These are phyloP conservation scores for Mus musculus DNA, from an alignment of 2,113 vertebrate species.

Conservation along the genomic window GRCm39 chr17:5287001-5287500, in stretches of 20 bases:
- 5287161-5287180: conserved; percentile 72
- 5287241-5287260: neutral
- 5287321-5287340: neutral
- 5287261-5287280: neutral
- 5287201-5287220: conserved; percentile 13
- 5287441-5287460: neutral
- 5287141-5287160: conserved; percentile 72
- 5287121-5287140: neutral
- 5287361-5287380: neutral
- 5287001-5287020: conserved; percentile 75
- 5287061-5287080: conserved; percentile 78
- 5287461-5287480: neutral
- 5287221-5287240: neutral
- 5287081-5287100: conserved; percentile 72
- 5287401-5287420: neutral
- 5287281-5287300: neutral
- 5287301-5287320: neutral
- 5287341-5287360: conserved; percentile 39
- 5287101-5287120: conserved; percentile 75
- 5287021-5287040: conserved; percentile 72
- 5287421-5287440: neutral
- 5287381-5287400: neutral
- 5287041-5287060: conserved; percentile 78
- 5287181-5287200: conserved; percentile 58
- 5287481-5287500: neutral